Evolutionary conservation across 2,797 vertebrate genomes (phyloP), one percentile per base, ranked within the genome.

Genomic region (Phrynocephalus vlangalii): DNA sequence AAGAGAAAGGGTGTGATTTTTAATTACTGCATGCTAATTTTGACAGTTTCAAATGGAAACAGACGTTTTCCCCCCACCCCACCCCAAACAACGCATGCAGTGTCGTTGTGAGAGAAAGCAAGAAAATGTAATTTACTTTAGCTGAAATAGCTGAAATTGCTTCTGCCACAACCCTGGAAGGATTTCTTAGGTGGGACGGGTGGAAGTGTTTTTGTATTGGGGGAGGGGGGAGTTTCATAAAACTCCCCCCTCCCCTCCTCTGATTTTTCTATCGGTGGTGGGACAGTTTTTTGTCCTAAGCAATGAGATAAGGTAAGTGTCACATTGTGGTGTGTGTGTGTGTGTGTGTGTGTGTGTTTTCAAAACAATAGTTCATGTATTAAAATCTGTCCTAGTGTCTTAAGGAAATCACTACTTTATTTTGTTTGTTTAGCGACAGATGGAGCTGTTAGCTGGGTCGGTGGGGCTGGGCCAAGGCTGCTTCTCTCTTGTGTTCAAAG

Each of bases 11-110:
- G 97, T 97, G 96, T 97, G 96, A 97, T 97, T 97, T 97, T 97
- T 97, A 97, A 97, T 97, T 97, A 97, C 97, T 96, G 97, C 97
- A 97, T 97, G 97, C 97, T 97, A 97, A 97, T 97, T 97, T 97
- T 97, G 97, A 97, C 96, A 96, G 96, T 97, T 97, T 96, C 96
- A 97, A 97, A 97, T 96, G 93, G 96, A 97, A 97, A 96, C 97
- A 97, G 97, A 96, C 96, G 96, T 96, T 96, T 86, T 86, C 90
- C 93, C 84, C 89, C 44, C 33, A 82, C 87, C 93, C 87, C 80
- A 70, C 84, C 84, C 94, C 94, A 76, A 92, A 93, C 92, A 88
- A 76, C 93, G 95, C 93, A 95, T 88, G 28, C 13, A 94, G 89
- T 93, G 94, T 92, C 88, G 96, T 94, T 95, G 93, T 92, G 93